phyloP scores from a whole-genome alignment of 2,797 vertebrate species.

The Orestias chungarensis region DNA sequence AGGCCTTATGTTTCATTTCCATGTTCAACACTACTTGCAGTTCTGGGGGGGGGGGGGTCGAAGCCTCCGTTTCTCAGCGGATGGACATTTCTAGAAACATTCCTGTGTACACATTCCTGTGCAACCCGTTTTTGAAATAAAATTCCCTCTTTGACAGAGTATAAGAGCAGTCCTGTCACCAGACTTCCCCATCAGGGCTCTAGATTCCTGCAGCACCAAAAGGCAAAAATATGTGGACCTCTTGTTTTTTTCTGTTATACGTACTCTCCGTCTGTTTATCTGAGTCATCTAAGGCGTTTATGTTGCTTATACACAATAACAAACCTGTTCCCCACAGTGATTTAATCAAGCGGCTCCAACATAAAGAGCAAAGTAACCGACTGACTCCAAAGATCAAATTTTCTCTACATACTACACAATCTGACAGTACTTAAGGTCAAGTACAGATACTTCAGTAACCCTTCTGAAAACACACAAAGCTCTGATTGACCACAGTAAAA shows the following conservation, averaged over 20 bases:
- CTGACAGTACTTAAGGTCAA: not conserved
- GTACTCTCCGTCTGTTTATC: slow-evolving; percentile 28
- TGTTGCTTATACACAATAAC: slow-evolving; percentile 23
- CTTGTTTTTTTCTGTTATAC: not conserved
- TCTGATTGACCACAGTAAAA: not conserved
- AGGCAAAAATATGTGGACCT: not conserved
- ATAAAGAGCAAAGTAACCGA: slow-evolving; percentile 13
- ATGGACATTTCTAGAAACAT: no score
- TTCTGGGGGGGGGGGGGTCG: no score
- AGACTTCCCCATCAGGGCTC: not conserved
- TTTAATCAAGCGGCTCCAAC: slow-evolving; percentile 22
- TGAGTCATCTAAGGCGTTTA: slow-evolving; percentile 41
- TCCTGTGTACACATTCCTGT: no score
- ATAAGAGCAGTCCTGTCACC: not conserved
- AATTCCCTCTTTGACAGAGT: not conserved
- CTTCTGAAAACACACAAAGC: not conserved
- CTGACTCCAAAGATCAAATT: not conserved
- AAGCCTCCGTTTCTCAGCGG: no score
- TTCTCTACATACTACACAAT: not conserved
- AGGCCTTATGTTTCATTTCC: not conserved
- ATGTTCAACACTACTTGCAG: not conserved
- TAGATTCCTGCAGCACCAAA: not conserved
- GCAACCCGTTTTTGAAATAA: no score
- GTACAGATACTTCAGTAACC: not conserved
- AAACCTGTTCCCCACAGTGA: slow-evolving; percentile 13